Conservation (phyloP, 2,113 vertebrate species). For the Muntiacus reevesi region DNA sequence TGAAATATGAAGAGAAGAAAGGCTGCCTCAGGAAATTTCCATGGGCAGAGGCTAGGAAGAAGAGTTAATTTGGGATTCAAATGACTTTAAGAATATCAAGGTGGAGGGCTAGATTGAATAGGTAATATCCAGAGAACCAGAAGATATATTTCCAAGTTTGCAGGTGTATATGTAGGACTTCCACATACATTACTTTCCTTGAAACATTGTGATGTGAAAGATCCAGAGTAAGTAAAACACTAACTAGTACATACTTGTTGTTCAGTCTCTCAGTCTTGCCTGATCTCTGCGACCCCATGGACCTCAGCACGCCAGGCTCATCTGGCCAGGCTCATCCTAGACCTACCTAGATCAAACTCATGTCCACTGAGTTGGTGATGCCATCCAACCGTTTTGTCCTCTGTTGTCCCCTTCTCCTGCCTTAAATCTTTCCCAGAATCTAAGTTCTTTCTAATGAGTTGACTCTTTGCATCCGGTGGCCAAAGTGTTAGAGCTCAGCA, state of each 20-base stretch:
- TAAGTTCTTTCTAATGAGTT: background rate
- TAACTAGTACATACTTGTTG: background rate
- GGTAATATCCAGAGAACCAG: background rate
- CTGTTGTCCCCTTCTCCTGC: background rate
- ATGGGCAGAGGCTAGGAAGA: background rate
- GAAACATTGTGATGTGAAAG: background rate
- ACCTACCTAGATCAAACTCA: background rate
- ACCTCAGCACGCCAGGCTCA: background rate
- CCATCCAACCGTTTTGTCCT: rapidly evolving
- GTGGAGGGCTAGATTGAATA: background rate
- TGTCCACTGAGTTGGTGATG: background rate
- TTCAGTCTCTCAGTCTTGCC: background rate
- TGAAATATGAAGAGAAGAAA: background rate
- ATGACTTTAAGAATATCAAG: background rate
- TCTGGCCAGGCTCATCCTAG: background rate
- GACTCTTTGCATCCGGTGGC: rapidly evolving
- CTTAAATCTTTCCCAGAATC: background rate
- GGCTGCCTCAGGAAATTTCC: background rate
- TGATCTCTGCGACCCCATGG: rapidly evolving
- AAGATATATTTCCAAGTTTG: background rate
- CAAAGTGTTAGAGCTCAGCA: background rate
- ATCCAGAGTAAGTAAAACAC: background rate
- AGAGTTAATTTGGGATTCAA: background rate
- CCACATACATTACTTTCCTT: background rate
- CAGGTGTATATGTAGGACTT: background rate